Conservation (phyloP, 1,140 invertebrate genomes). For the Meloidogyne exigua region DNA sequence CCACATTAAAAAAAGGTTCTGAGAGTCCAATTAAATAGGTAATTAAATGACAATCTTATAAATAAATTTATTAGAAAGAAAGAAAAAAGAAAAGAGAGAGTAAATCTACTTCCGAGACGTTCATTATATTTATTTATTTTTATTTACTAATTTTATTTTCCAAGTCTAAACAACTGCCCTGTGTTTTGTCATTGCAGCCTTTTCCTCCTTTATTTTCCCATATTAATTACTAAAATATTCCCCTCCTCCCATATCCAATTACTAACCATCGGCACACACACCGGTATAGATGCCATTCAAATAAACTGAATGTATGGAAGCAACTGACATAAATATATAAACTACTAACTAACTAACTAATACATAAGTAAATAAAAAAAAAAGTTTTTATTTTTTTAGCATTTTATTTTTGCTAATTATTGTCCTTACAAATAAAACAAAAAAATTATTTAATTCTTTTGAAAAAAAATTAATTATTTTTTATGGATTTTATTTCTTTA, state of each 20-base stretch:
- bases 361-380: not conserved
- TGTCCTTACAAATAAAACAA: no score
- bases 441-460: no score
- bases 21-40: no score
- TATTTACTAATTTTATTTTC: not conserved
- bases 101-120: not conserved
- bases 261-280: not conserved
- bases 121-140: not conserved
- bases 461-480: no score
- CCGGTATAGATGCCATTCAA: slow-evolving; percentile 1
- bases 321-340: not conserved
- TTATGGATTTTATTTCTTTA: no score
- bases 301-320: not conserved
- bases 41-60: not conserved
- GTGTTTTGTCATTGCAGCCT: not conserved
- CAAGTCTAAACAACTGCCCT: slow-evolving; percentile 2
- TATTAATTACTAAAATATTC: not conserved
- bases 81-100: not conserved
- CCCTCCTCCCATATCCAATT: not conserved
- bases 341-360: no score
- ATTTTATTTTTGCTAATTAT: no score
- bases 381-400: no score
- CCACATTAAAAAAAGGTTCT: no score
- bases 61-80: not conserved
- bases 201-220: not conserved